These are phyloP conservation scores for Scaptomyza graminum DNA, from an alignment of 1,140 invertebrate species.

Conservation along the genomic window DNA sequence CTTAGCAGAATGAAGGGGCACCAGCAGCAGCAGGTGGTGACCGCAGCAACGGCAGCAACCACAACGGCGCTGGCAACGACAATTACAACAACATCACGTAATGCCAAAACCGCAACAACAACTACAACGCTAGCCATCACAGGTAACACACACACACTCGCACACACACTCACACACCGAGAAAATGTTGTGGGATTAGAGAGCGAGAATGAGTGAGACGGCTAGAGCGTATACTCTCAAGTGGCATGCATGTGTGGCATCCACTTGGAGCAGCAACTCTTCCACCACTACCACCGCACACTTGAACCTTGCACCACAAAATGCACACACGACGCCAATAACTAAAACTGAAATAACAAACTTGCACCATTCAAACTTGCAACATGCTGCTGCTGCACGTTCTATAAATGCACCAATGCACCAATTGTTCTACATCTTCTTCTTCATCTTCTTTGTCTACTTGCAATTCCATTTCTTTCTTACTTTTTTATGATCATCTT, in stretches of 20 bases:
- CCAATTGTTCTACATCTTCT: conserved; percentile 20
- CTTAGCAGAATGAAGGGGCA: conserved; percentile 1
- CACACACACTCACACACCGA: background rate
- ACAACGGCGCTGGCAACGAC: conserved; percentile 76
- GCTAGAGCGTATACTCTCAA: background rate
- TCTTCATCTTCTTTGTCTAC: background rate
- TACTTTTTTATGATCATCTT: background rate
- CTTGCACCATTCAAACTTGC: conserved; percentile 10
- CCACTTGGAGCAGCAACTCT: conserved; percentile 5
- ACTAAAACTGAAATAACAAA: conserved; percentile 18
- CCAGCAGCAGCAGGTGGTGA: conserved; percentile 49
- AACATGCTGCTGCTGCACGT: conserved; percentile 11
- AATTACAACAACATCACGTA: conserved; percentile 79
- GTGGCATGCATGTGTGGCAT: conserved; percentile 1
- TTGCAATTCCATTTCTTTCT: conserved; percentile 1
- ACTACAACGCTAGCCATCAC: conserved; percentile 77
- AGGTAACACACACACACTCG: conserved; percentile 61
- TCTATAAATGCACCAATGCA: conserved; percentile 35
- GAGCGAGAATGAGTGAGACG: background rate
- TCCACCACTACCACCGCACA: conserved; percentile 13
- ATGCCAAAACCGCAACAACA: conserved; percentile 78
- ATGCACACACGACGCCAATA: conserved; percentile 47
- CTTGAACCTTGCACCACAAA: conserved; percentile 66
- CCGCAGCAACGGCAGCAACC: conserved; percentile 69
- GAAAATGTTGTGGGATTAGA: conserved; percentile 17